Base-by-base conservation (phyloP, 2,113 vertebrate genomes). In the Ctenodactylus gundi region DNA sequence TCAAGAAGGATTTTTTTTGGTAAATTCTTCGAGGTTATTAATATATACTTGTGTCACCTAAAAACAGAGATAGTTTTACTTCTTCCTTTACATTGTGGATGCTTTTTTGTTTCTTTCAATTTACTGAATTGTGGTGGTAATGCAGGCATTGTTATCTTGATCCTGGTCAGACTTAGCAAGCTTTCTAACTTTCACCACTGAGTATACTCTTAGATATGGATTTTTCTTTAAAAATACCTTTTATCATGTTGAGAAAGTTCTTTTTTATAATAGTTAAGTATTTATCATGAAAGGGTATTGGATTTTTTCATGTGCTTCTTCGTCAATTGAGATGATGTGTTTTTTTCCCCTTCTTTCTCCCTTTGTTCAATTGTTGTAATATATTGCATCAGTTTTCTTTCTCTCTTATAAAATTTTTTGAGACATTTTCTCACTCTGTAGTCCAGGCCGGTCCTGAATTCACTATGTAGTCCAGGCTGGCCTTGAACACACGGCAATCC, bases 271-370 rank as follows among this genome's bases (percentile, higher is more conserved):
- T 85, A 46, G 55, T 55, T 25, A 53, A n/a, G 29, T 41, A 2
- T 85, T 68, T 44, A 55, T 85, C 9, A 49, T 44, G 55, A 87
- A 77, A 82, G 27, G 0, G 14, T 64, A 46, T 21, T 88, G 21
- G 49, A 58, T 92, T 83, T 64, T 86, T 55, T 87, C 44, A 83
- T 34, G 39, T 90, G 8, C n/a, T 85, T 76, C 72, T 94, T 29
- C 27, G 14, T 73, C 29, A 67, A 0, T 68, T 84, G 36, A 92
- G 76, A 78, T 83, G 27, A 8, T 85, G 21, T 94, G 51, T 6
- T 7, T 64, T 76, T 67, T 34, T 23, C 39, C 13, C 58, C 17
- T 6, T 18, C 31, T 72, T 77, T 34, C 58, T 23, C 9, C 23
- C 31, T 72, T 77, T 34, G 5, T 92, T 70, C n/a, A 85, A n/a